Evolutionary conservation across 2,888 invertebrate genomes (phyloP), one percentile per base, ranked within the genome.

Genomic region (Himalopsyche kuldschensis): DNA sequence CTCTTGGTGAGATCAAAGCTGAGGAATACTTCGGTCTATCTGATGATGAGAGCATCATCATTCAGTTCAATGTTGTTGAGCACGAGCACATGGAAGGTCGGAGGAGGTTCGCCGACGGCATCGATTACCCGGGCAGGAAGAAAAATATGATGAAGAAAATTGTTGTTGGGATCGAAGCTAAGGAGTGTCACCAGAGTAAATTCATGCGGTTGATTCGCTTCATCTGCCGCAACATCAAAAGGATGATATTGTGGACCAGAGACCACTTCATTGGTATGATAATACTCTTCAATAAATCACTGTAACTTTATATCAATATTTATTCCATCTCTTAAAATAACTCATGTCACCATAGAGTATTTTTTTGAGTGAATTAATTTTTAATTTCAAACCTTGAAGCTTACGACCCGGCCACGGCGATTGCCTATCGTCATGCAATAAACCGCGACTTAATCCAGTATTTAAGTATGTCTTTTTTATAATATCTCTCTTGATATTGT

Each of bases 21-120:
- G 88, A 88, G 83, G 87, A 89, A 86, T 90, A 89, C 88, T 90
- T 90, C 87, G 90, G 89, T 78, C 88, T 90, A 79, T 89, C 89
- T 86, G 90, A 90, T 77, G 87, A 88, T 84, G 90, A 90, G 86
- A 84, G 85, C 30, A 85, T 87, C 15, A 87, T 87, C 63, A 82
- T 87, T 20, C 78, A 81, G 17, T 86, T 86, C 69, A 84, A 86
- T 75, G 75, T 86, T 0, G 83, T 81, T 20, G 86, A 86, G 75
- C 78, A 84, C 79, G 80, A 81, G 32, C 83, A 79, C 3, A n/a
- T 76, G 15, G 80, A 81, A 30, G 75, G 41, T 1, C 55, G 15
- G 32, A 81, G 79, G 32, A 79, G 63, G 46, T 84, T 84, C 77
- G 24, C 79, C 6, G 63, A 84, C 20, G 84, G 86, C 11, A 84